These are phyloP conservation scores for Synergus japonicus DNA, from an alignment of 2,888 invertebrate genomes.

Conservation along the genomic window DNA sequence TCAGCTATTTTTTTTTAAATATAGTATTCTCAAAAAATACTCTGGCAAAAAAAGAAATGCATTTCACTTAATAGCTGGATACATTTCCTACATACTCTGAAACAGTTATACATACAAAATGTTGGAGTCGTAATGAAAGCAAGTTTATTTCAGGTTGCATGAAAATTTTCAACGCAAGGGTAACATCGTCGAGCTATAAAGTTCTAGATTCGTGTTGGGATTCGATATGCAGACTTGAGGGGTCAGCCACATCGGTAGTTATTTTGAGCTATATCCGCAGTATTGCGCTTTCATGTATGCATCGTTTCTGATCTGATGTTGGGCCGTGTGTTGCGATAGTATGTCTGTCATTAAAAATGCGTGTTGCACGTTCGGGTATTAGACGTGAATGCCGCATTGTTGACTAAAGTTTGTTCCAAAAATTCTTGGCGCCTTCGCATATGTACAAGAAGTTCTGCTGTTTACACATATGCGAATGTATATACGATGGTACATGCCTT, in stretches of 20 bases:
- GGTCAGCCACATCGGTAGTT: slow-evolving; percentile 27
- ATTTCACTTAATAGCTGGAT: background rate
- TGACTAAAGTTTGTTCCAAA: background rate
- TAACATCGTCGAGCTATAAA: slow-evolving; percentile 5
- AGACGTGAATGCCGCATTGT: background rate
- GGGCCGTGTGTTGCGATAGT: background rate
- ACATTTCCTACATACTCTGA: background rate
- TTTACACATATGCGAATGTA: no score
- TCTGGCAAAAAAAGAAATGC: background rate
- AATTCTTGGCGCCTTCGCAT: background rate
- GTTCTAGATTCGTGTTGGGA: slow-evolving; percentile 1
- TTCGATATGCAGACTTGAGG: slow-evolving; percentile 16
- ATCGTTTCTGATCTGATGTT: background rate
- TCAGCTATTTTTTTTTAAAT: no score
- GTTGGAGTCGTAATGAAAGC: background rate
- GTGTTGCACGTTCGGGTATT: background rate
- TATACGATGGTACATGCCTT: no score
- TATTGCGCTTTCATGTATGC: background rate
- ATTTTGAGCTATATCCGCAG: slow-evolving; percentile 26
- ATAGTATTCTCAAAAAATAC: background rate
- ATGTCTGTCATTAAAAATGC: background rate
- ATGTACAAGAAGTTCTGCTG: no score
- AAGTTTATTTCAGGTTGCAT: background rate
- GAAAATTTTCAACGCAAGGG: slow-evolving; percentile 1
- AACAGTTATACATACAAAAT: background rate